A percentile compares a stretch with the other conserved stretches of the same genome.
phyloP scores from a whole-genome alignment of 2,797 vertebrate genomes.

The Eleutherodactylus coqui region DNA sequence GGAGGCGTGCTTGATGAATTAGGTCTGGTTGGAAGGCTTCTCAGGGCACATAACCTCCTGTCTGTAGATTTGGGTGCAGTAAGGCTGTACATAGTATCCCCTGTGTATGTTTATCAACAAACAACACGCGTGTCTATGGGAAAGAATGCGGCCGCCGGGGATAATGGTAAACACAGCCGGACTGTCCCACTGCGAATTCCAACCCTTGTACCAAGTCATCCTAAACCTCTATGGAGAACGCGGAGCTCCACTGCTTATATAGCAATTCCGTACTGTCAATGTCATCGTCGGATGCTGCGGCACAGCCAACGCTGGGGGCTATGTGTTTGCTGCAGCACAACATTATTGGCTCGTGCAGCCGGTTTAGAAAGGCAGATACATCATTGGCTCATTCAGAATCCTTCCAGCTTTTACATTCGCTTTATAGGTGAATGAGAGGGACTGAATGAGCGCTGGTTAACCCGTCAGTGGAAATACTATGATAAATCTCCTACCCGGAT shows the following conservation, averaged over 20 bases:
- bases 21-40: background rate
- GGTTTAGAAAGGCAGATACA: no score
- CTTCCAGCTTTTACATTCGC: no score
- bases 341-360: no score
- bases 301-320: no score
- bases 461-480: no score
- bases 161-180: background rate
- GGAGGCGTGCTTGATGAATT: slow-evolving; percentile 28
- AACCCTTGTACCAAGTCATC: background rate
- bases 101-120: slow-evolving; percentile 3
- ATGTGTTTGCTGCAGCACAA: no score
- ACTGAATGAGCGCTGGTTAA: no score
- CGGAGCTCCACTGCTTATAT: background rate
- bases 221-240: background rate
- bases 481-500: no score
- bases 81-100: background rate
- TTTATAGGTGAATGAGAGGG: no score
- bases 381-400: no score
- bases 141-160: background rate
- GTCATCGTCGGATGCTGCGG: background rate
- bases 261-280: background rate
- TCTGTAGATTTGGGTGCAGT: background rate
- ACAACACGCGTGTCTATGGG: slow-evolving; percentile 10
- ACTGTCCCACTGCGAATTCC: background rate
- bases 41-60: background rate